These are phyloP conservation scores for Romanogobio albipinnatus DNA, from an alignment of 2,113 vertebrate genomes.

Conservation along the genomic window DNA sequence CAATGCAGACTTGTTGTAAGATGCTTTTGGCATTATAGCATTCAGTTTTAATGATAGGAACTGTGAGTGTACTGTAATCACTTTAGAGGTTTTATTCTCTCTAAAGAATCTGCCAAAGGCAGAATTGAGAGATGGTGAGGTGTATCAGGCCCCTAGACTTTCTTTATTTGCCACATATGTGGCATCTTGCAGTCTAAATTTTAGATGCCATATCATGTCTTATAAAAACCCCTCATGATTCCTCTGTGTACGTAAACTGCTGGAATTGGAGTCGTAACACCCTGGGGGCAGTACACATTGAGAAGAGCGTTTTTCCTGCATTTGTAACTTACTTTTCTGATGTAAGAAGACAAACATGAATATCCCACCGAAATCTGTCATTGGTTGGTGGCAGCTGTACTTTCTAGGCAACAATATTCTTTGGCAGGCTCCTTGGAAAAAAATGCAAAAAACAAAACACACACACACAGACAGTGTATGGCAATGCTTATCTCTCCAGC, in stretches of 20 bases:
- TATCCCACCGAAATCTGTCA: slow-evolving; percentile 31
- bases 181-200: slow-evolving; percentile 18
- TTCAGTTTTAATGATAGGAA: slow-evolving; percentile 21
- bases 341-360: slow-evolving; percentile 16
- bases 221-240: slow-evolving; percentile 9
- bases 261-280: background rate
- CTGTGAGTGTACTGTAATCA: background rate
- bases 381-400: slow-evolving; percentile 22
- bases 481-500: slow-evolving; percentile 8
- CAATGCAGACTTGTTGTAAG: background rate
- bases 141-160: background rate
- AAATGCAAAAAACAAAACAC: background rate
- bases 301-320: background rate
- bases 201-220: slow-evolving; percentile 28
- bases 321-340: slow-evolving; percentile 32
- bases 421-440: background rate
- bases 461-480: slow-evolving; percentile 9
- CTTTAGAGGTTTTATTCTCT: slow-evolving; percentile 12
- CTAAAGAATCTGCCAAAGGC: slow-evolving; percentile 15
- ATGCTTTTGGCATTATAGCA: background rate
- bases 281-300: background rate
- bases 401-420: slow-evolving; percentile 29
- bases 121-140: slow-evolving; percentile 9
- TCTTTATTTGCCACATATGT: background rate
- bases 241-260: background rate